Base-by-base conservation (phyloP, 2,113 vertebrate genomes). In the Scomber japonicus region DNA sequence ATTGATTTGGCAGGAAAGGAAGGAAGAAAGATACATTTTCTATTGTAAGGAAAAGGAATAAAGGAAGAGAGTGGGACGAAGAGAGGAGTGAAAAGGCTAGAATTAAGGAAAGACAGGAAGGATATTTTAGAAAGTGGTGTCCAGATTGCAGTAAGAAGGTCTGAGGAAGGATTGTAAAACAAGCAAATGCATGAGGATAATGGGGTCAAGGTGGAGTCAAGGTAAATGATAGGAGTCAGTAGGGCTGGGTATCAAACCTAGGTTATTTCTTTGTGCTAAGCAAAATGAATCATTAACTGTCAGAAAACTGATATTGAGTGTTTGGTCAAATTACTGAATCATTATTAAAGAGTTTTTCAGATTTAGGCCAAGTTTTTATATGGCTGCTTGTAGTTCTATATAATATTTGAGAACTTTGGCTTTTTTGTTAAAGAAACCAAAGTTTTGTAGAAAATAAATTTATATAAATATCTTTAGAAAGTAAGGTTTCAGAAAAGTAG, bases 11-110 rank as follows among this genome's bases (percentile, higher is more conserved):
- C 19, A 71, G 49, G 51, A 51, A 57, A 54, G 56, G 50, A 13
- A 63, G 12, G 17, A 63, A n/a, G 31, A 50, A 55, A 54, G 55
- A 50, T 81, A 77, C 62, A 81, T 67, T 84, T 57, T 53, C 30
- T 61, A 40, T 49, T 62, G 50, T 56, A 67, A 60, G 75, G 75
- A 57, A 63, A 54, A 50, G 16, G 57, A 75, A 12, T 31, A 50
- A 75, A 80, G 21, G 40, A 71, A 40, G 73, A 61, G 15, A 45
- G 19, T 30, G 12, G 31, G 19, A 82, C 40, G 4, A 13, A 62
- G 35, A 50, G 71, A 17, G 63, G 69, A 60, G 50, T n/a, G 40
- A 44, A 21, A 57, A 31, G 46, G 27, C 15, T 54, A 46, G 59
- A 64, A 59, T 55, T 45, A 64, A 5, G 17, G 61, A 71, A 61